Evolutionary conservation across 1,140 invertebrate species (phyloP).

Genomic region (Papilio polyxenes): DNA sequence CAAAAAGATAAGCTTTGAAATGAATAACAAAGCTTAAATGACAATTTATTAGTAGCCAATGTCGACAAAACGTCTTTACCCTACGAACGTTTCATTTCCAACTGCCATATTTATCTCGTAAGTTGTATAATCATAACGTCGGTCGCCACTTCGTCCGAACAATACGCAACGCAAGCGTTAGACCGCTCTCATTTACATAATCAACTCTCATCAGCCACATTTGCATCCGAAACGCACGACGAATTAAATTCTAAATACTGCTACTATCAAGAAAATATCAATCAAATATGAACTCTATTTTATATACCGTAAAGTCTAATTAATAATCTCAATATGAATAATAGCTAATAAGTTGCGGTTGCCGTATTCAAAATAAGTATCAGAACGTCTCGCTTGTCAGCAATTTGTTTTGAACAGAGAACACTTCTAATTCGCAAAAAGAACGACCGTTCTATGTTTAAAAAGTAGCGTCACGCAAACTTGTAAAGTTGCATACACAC

Average conservation of each 20-base stretch:
- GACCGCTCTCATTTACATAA: conserved; percentile 70
- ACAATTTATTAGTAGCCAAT: background rate
- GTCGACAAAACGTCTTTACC: background rate
- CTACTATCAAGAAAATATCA: background rate
- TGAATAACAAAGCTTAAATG: background rate
- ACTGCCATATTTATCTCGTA: conserved; percentile 1
- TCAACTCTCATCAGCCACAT: conserved; percentile 71
- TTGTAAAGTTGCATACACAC: conserved; percentile 52
- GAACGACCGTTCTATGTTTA: conserved; percentile 76
- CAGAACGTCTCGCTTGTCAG: conserved; percentile 76
- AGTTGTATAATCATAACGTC: conserved; percentile 4
- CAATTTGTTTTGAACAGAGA: conserved; percentile 79
- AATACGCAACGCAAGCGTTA: conserved; percentile 50
- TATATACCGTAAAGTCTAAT: conserved; percentile 39
- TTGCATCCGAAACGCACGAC: conserved; percentile 69
- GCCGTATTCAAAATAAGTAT: conserved; percentile 72
- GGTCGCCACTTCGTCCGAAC: conserved; percentile 40
- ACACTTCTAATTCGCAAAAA: conserved; percentile 79
- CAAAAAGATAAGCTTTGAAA: too few species aligned
- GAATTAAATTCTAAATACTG: conserved; percentile 61
- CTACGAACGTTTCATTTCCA: background rate
- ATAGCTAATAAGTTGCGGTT: conserved; percentile 55
- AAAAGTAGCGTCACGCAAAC: conserved; percentile 76
- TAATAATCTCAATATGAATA: conserved; percentile 24
- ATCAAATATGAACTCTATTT: conserved; percentile 40